These are phyloP conservation scores for Larimichthys crocea DNA, from an alignment of 2,113 vertebrate species.

Conservation along the genomic window DNA sequence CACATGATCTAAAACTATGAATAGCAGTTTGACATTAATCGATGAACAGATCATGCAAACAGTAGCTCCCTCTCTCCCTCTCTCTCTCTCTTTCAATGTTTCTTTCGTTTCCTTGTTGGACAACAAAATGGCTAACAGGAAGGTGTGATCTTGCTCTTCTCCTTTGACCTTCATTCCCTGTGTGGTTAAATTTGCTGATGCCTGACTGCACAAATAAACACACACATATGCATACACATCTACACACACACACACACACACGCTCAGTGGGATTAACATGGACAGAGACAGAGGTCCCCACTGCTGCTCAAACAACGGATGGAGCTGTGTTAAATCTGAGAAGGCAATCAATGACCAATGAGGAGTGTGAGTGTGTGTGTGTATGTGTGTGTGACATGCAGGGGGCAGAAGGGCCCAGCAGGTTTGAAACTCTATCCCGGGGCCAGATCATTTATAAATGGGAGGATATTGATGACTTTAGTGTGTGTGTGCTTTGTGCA, in stretches of 20 bases:
- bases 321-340: conserved; percentile 86
- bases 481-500: conserved; percentile 43
- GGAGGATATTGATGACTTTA: conserved; percentile 87
- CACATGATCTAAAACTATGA: conserved; percentile 31
- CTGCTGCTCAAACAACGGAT: conserved; percentile 75
- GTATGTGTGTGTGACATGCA: conserved; percentile 62
- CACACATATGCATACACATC: conserved; percentile 28
- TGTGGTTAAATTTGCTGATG: conserved; percentile 72
- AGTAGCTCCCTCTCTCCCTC: conserved; percentile 7
- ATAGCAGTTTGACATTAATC: conserved; percentile 55
- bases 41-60: conserved; percentile 44
- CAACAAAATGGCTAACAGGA: not conserved
- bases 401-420: conserved; percentile 76
- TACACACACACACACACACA: conserved; percentile 32
- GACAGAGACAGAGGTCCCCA: conserved; percentile 68
- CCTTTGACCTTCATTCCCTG: conserved; percentile 61
- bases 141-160: not conserved
- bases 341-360: conserved; percentile 86
- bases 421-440: conserved; percentile 83
- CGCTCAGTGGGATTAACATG: conserved; percentile 53
- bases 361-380: conserved; percentile 66
- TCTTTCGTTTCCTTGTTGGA: not conserved
- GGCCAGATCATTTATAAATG: conserved; percentile 88
- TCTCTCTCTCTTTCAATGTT: not conserved
- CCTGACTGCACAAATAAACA: conserved; percentile 41